Evolutionary conservation across 2,797 vertebrate genomes (phyloP).

Genomic region (Psittacula echo): DNA sequence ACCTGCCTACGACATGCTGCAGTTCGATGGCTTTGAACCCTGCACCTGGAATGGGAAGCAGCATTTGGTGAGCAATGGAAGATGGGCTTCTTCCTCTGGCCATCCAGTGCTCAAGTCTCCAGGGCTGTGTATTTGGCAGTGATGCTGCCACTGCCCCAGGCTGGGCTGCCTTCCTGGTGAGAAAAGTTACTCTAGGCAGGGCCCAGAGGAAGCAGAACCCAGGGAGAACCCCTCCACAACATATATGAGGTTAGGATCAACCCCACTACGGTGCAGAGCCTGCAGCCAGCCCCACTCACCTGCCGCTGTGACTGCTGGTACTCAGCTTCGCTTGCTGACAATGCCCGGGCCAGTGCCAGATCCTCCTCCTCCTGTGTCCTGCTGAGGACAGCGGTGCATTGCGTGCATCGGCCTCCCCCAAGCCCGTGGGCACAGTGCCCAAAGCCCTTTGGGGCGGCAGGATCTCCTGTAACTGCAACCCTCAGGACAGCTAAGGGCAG

Average conservation of each 20-base stretch:
- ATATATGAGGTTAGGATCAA: background rate
- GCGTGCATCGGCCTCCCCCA: background rate
- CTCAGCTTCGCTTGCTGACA: constrained; percentile 81
- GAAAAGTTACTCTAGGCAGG: background rate
- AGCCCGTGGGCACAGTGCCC: accelerated
- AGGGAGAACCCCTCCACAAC: background rate
- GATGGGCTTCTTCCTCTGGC: background rate
- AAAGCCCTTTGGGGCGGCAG: background rate
- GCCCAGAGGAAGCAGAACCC: background rate
- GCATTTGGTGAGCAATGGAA: background rate
- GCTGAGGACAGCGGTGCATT: background rate
- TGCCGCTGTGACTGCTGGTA: constrained; percentile 74
- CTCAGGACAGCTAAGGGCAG: background rate
- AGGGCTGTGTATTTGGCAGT: background rate
- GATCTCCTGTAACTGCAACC: background rate
- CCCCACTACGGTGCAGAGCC: accelerated
- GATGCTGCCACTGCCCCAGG: background rate
- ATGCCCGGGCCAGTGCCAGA: constrained; percentile 78
- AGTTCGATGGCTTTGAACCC: constrained; percentile 75
- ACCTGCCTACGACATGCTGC: constrained; percentile 73
- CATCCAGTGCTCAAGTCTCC: background rate
- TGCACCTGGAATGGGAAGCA: constrained; percentile 62
- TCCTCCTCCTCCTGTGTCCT: constrained; percentile 82
- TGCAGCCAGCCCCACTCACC: constrained; percentile 38
- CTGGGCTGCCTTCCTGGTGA: background rate